Evolutionary conservation across 2,113 vertebrate genomes (phyloP).

Genomic region (Sebastes schlegelii): DNA sequence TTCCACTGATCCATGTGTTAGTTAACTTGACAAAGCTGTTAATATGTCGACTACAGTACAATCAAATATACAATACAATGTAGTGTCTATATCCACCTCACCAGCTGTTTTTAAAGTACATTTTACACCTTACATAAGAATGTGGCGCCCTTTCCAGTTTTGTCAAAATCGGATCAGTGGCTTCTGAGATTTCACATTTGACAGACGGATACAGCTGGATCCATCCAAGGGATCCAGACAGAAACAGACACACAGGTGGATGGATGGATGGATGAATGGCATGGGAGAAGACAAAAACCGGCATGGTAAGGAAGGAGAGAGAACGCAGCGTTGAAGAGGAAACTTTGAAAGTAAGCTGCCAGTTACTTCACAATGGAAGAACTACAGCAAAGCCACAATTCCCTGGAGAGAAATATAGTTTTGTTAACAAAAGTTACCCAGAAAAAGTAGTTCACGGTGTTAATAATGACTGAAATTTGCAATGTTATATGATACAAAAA

Average conservation of each 20-base stretch:
- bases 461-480: background rate
- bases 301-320: background rate
- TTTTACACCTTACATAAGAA: slow-evolving; percentile 27
- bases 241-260: slow-evolving; percentile 20
- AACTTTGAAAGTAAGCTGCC: slow-evolving; percentile 35
- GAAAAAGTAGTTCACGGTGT: slow-evolving; percentile 6
- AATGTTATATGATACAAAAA: background rate
- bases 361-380: slow-evolving; percentile 6
- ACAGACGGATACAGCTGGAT: slow-evolving; percentile 55
- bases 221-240: slow-evolving; percentile 26
- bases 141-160: background rate
- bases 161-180: slow-evolving; percentile 36
- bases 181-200: slow-evolving; percentile 43
- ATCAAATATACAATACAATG: background rate
- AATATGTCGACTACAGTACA: background rate
- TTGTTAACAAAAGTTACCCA: slow-evolving; percentile 25
- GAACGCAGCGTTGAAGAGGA: background rate
- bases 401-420: slow-evolving; percentile 17
- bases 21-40: slow-evolving; percentile 8
- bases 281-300: slow-evolving; percentile 15
- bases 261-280: slow-evolving; percentile 31
- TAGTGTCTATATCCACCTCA: background rate
- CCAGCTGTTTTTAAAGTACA: slow-evolving; percentile 5
- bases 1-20: background rate
- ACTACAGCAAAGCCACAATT: slow-evolving; percentile 23